Conservation (phyloP, 2,888 invertebrate species). For the Ennomos fuscantarius region DNA sequence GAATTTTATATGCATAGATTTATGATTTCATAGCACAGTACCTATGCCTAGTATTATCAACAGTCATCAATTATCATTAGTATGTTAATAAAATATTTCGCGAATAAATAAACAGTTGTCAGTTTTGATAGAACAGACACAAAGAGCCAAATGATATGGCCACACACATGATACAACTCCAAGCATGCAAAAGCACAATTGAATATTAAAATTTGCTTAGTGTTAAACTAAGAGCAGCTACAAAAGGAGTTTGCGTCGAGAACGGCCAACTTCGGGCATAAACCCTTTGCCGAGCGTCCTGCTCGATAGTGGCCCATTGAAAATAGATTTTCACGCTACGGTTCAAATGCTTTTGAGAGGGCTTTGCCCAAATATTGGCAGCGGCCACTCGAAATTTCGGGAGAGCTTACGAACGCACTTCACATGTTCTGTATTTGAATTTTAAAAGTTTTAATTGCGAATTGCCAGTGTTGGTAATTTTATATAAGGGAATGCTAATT, state of each 20-base stretch:
- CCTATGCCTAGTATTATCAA: too few species aligned
- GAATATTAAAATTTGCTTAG: slow-evolving; percentile 84
- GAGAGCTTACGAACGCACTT: slow-evolving; percentile 46
- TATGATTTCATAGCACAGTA: too few species aligned
- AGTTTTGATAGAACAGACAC: background rate
- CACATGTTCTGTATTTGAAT: slow-evolving; percentile 32
- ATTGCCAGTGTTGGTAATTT: slow-evolving; percentile 16
- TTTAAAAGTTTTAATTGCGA: slow-evolving; percentile 16
- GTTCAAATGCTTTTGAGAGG: slow-evolving; percentile 65
- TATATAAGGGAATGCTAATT: background rate
- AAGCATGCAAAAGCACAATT: slow-evolving; percentile 72
- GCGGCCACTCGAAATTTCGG: slow-evolving; percentile 42
- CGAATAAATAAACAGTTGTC: too few species aligned
- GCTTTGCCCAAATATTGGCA: slow-evolving; percentile 73
- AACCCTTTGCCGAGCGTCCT: slow-evolving; percentile 77
- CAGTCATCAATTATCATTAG: too few species aligned
- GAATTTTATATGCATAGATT: too few species aligned
- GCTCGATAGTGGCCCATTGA: slow-evolving; percentile 82
- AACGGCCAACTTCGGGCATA: slow-evolving; percentile 74
- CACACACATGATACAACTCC: slow-evolving; percentile 23
- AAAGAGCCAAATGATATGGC: background rate
- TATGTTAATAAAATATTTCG: too few species aligned
- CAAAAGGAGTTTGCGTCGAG: slow-evolving; percentile 71
- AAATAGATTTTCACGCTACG: slow-evolving; percentile 84
- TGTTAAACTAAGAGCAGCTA: slow-evolving; percentile 68